Evolutionary conservation across 2,888 invertebrate genomes (phyloP).

Genomic region (Ochropacha duplaris): DNA sequence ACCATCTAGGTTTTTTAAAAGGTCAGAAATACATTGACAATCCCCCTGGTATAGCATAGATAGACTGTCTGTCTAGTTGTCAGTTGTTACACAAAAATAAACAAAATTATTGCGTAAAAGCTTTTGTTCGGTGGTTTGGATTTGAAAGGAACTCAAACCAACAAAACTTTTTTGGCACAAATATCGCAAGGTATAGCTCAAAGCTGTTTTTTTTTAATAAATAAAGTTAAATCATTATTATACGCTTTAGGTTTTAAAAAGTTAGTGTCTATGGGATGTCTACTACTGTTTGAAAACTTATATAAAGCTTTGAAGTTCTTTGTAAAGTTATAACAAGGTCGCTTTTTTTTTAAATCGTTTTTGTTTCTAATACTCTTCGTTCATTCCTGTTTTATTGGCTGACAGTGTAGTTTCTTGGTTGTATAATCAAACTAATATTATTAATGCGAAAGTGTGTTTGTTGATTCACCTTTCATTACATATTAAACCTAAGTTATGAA

Average conservation of each 20-base stretch:
- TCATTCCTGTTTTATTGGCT: background rate
- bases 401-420: background rate
- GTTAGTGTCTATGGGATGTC: background rate
- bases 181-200: background rate
- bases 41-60: too few relatives aligned
- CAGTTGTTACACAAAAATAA: too few relatives aligned
- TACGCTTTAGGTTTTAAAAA: background rate
- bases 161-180: too few relatives aligned
- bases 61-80: too few relatives aligned
- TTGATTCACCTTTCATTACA: too few relatives aligned
- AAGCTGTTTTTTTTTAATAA: background rate
- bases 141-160: too few relatives aligned
- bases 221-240: background rate
- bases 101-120: too few relatives aligned
- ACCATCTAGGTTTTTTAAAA: too few relatives aligned
- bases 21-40: too few relatives aligned
- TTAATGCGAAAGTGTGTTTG: too few relatives aligned
- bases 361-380: background rate
- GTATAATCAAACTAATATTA: too few relatives aligned
- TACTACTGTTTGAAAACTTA: background rate
- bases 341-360: background rate
- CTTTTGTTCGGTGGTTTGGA: background rate
- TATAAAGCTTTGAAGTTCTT: background rate
- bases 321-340: background rate
- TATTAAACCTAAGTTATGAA: too few relatives aligned